These are phyloP conservation scores for Alaudala cheleensis DNA, from an alignment of 2,113 vertebrate genomes.

Conservation along the genomic window DNA sequence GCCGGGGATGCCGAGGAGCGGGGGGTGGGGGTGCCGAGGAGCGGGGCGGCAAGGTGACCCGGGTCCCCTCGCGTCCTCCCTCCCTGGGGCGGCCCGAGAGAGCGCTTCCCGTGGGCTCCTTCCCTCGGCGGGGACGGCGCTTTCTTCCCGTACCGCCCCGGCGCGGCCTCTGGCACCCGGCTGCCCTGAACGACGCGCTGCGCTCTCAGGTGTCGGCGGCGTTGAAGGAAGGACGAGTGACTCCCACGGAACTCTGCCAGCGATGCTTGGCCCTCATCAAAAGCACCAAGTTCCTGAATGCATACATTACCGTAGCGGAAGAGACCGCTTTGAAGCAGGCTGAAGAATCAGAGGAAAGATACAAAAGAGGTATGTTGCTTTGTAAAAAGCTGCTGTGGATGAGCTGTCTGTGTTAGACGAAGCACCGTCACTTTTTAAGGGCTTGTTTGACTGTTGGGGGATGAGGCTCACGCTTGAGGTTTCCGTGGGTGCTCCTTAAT, in stretches of 20 bases:
- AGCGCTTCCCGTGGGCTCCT: not conserved
- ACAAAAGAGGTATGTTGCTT: constrained; percentile 76
- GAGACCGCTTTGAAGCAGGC: constrained; percentile 88
- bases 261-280: constrained; percentile 85
- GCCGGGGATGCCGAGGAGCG: rapidly evolving
- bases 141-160: rapidly evolving
- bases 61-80: rapidly evolving
- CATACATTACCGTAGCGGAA: constrained; percentile 87
- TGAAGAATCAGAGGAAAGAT: constrained; percentile 81
- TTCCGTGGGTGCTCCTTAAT: rapidly evolving
- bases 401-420: not conserved
- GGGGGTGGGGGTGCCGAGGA: too few species aligned
- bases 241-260: constrained; percentile 88
- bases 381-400: not conserved
- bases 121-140: not conserved
- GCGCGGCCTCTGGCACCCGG: not conserved
- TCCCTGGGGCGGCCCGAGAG: not conserved
- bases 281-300: constrained; percentile 86
- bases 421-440: not conserved
- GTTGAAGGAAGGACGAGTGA: constrained; percentile 81
- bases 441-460: rapidly evolving
- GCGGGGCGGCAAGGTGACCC: not conserved
- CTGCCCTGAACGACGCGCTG: not conserved
- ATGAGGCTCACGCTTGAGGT: not conserved
- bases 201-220: constrained; percentile 82